Evolutionary conservation across 2,797 vertebrate genomes (phyloP).

Genomic region (Enteromius paludinosus): DNA sequence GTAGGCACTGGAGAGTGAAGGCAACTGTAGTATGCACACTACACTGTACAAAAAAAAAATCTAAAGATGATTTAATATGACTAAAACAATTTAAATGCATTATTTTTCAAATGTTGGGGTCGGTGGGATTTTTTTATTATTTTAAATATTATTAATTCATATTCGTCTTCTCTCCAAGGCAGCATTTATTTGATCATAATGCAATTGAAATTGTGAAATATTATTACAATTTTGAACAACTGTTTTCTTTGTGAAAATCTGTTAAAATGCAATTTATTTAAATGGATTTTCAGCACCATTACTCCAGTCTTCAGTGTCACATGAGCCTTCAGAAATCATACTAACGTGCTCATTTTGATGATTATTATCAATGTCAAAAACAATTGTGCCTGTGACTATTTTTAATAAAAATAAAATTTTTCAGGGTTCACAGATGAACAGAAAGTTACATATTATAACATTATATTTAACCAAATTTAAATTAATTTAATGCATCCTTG

Average conservation of each 20-base stretch:
- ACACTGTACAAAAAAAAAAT: background rate
- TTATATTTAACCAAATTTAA: background rate
- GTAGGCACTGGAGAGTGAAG: background rate
- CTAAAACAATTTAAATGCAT: background rate
- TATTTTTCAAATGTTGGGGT: background rate
- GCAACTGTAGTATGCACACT: background rate
- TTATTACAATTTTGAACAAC: background rate
- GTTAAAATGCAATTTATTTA: background rate
- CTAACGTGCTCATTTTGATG: background rate
- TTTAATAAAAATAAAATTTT: background rate
- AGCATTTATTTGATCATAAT: no score
- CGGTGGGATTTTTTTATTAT: background rate
- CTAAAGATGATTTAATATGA: background rate
- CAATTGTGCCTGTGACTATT: no score
- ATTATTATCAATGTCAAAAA: background rate
- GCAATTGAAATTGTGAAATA: no score
- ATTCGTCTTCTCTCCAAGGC: no score
- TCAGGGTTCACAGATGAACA: background rate
- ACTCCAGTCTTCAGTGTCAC: conserved; percentile 13
- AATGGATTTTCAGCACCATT: background rate
- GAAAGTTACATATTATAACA: background rate
- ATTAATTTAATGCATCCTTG: background rate
- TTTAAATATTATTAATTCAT: no score
- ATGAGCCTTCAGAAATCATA: background rate
- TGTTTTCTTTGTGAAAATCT: background rate